phyloP scores from a whole-genome alignment of 2,113 vertebrate genomes.

The Megalops atlanticus region DNA sequence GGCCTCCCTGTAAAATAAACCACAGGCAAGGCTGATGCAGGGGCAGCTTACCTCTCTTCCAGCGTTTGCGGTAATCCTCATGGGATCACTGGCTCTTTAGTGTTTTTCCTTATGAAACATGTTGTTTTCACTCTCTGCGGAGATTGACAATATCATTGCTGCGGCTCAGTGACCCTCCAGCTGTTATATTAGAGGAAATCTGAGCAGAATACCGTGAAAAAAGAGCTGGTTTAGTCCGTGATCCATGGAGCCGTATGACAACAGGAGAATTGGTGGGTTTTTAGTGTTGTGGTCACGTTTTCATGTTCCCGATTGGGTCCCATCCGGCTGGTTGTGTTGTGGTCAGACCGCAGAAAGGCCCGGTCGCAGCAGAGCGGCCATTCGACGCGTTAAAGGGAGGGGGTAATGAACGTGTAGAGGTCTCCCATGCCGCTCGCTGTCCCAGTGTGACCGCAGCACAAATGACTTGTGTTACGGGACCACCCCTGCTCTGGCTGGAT shows the following conservation, averaged over 20 bases:
- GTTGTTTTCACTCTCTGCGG: neutral
- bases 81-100: too few relatives aligned
- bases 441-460: neutral
- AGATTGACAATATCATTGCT: neutral
- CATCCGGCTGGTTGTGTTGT: neutral
- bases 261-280: neutral
- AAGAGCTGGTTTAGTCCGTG: neutral
- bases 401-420: neutral
- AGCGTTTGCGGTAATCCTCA: neutral
- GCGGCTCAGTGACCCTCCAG: too few relatives aligned
- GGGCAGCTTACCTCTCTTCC: neutral
- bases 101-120: too few relatives aligned
- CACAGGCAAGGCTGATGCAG: neutral
- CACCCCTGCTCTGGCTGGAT: neutral
- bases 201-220: neutral
- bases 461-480: neutral
- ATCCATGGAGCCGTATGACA: neutral
- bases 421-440: neutral
- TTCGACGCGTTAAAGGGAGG: neutral
- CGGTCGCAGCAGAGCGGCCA: neutral
- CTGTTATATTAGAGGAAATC: neutral
- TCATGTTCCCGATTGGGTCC: neutral
- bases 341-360: neutral
- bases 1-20: neutral
- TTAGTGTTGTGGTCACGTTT: neutral